A percentile compares a stretch with the other conserved stretches of the same genome.
Conservation (phyloP, 1,140 invertebrate species). For the Drosophila eugracilis region DNA sequence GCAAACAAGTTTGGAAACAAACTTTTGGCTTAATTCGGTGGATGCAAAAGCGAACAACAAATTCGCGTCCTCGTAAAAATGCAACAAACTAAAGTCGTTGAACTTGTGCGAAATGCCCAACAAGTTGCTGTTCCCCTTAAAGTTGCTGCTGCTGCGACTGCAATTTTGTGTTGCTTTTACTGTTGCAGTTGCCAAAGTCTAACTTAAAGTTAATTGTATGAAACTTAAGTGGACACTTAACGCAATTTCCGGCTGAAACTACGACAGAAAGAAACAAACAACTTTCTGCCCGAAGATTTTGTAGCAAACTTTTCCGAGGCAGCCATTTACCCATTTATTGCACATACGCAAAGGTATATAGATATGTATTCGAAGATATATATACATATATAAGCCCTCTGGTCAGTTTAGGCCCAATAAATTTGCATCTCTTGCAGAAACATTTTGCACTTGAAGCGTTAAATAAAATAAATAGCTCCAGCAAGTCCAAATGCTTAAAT, state of each 20-base stretch:
- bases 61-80: conserved; percentile 36
- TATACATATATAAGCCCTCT: background rate
- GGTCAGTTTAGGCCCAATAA: conserved; percentile 31
- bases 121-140: conserved; percentile 43
- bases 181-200: conserved; percentile 58
- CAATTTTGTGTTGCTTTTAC: conserved; percentile 21
- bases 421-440: conserved; percentile 47
- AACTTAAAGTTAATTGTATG: conserved; percentile 75
- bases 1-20: conserved; percentile 40
- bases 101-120: conserved; percentile 49
- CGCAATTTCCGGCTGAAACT: conserved; percentile 64
- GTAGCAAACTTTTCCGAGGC: conserved; percentile 50
- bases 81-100: conserved; percentile 50
- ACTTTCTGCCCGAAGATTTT: conserved; percentile 54
- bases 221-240: conserved; percentile 74
- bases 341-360: background rate
- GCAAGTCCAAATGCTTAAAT: conserved; percentile 52
- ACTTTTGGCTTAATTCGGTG: conserved; percentile 48
- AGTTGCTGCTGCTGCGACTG: conserved; percentile 36
- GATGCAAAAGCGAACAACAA: conserved; percentile 23
- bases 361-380: background rate
- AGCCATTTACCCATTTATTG: conserved; percentile 23
- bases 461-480: conserved; percentile 60
- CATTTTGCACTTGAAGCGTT: conserved; percentile 54
- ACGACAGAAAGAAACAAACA: conserved; percentile 52